phyloP scores from a whole-genome alignment of 2,113 vertebrate species.

The Alaudala cheleensis region DNA sequence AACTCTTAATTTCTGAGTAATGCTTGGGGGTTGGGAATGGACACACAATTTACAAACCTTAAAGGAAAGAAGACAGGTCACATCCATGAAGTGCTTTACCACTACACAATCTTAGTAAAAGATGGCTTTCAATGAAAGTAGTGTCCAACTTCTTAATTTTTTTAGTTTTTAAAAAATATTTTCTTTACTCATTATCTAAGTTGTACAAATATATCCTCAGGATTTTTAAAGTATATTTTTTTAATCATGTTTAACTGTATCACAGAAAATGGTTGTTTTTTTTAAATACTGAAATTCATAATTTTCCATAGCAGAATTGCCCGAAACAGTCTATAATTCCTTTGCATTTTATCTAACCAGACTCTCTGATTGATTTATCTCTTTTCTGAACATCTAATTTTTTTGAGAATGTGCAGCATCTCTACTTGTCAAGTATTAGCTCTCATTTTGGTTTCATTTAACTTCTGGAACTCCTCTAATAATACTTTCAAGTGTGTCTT shows the following conservation, averaged over 20 bases:
- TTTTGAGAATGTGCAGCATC: constrained; percentile 19
- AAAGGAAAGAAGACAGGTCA: neutral
- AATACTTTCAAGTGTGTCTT: constrained; percentile 26
- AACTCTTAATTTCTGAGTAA: neutral
- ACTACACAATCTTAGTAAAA: neutral
- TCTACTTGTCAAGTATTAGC: constrained; percentile 11
- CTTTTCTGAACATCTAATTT: constrained; percentile 26
- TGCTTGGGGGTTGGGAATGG: neutral
- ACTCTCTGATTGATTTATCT: neutral
- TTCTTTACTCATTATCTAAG: neutral
- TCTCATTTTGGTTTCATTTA: constrained; percentile 50
- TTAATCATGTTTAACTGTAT: neutral
- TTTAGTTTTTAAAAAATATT: neutral
- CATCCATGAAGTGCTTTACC: neutral
- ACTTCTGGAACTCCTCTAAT: constrained; percentile 42
- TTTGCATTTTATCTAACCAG: neutral
- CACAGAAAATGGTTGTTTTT: neutral
- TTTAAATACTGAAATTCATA: neutral
- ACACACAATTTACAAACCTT: neutral
- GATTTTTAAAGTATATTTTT: neutral
- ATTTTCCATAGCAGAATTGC: neutral
- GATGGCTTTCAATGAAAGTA: neutral
- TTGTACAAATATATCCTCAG: neutral
- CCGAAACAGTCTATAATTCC: neutral
- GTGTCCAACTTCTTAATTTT: fast-evolving